Conservation (phyloP, 2,888 invertebrate genomes). For the Neoscelio sp. region DNA sequence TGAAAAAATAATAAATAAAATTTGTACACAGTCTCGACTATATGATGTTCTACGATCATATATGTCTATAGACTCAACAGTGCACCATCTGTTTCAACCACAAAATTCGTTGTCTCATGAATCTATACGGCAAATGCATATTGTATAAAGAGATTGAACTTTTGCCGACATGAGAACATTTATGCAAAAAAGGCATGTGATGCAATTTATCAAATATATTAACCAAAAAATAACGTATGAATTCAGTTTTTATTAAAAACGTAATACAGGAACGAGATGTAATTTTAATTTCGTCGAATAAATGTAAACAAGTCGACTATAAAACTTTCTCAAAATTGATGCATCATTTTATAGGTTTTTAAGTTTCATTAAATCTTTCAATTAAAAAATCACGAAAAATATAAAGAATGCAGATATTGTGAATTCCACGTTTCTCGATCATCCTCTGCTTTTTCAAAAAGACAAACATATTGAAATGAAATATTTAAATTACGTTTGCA, state of each 20-base stretch:
- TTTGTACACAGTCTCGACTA: slow-evolving; percentile 2
- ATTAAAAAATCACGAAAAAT: background rate
- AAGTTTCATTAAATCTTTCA: too few relatives aligned
- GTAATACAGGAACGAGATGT: too few relatives aligned
- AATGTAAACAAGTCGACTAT: too few relatives aligned
- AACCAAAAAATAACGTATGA: background rate
- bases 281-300: too few relatives aligned
- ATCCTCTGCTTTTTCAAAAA: slow-evolving; percentile 11
- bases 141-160: slow-evolving; percentile 26
- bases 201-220: slow-evolving; percentile 19
- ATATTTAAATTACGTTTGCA: slow-evolving; percentile 16
- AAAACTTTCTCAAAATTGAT: too few relatives aligned
- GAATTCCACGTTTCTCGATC: background rate
- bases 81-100: slow-evolving; percentile 34
- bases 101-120: slow-evolving; percentile 41
- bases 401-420: background rate
- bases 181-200: slow-evolving; percentile 6
- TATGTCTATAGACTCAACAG: slow-evolving; percentile 15
- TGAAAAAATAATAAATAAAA: slow-evolving; percentile 9
- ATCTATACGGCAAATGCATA: slow-evolving; percentile 21
- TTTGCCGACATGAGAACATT: slow-evolving; percentile 17
- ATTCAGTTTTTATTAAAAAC: too few relatives aligned
- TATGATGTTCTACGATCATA: slow-evolving; percentile 10
- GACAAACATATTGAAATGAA: slow-evolving; percentile 19
- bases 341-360: too few relatives aligned